Conservation (phyloP, 1,140 invertebrate species). For the Drosophila funebris region DNA sequence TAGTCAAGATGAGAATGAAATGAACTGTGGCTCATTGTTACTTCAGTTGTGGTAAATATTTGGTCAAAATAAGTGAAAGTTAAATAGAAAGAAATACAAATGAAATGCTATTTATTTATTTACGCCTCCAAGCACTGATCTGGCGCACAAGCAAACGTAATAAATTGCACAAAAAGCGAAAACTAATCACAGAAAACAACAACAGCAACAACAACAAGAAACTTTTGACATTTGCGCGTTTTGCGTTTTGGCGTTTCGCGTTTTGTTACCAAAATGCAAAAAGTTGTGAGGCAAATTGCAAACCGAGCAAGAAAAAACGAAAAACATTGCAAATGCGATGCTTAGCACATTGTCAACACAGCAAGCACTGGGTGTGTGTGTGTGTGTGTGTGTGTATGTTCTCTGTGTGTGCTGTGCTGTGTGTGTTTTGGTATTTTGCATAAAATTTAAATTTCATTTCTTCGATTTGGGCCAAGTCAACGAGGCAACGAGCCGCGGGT, state of each 20-base stretch:
- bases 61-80: slow-evolving; percentile 3
- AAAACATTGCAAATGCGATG: slow-evolving; percentile 30
- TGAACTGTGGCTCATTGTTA: background rate
- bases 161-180: slow-evolving; percentile 39
- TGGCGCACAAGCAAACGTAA: background rate
- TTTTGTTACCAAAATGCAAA: slow-evolving; percentile 23
- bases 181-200: slow-evolving; percentile 39
- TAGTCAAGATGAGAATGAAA: background rate
- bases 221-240: slow-evolving; percentile 27
- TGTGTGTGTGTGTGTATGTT: slow-evolving; percentile 3
- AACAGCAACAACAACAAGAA: slow-evolving; percentile 1
- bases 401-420: no score
- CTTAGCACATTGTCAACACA: slow-evolving; percentile 50
- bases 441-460: slow-evolving; percentile 59
- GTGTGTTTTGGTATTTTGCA: slow-evolving; percentile 38
- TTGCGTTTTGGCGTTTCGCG: slow-evolving; percentile 9
- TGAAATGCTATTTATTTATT: slow-evolving; percentile 33
- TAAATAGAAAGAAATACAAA: slow-evolving; percentile 15
- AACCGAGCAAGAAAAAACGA: slow-evolving; percentile 11
- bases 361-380: slow-evolving; percentile 3
- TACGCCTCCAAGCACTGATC: slow-evolving; percentile 1
- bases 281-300: slow-evolving; percentile 39
- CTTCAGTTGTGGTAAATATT: slow-evolving; percentile 18
- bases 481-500: slow-evolving; percentile 36
- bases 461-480: slow-evolving; percentile 49